These are phyloP conservation scores for Hemibagrus wyckioides DNA, from an alignment of 2,113 vertebrate genomes.

Conservation along the genomic window DNA sequence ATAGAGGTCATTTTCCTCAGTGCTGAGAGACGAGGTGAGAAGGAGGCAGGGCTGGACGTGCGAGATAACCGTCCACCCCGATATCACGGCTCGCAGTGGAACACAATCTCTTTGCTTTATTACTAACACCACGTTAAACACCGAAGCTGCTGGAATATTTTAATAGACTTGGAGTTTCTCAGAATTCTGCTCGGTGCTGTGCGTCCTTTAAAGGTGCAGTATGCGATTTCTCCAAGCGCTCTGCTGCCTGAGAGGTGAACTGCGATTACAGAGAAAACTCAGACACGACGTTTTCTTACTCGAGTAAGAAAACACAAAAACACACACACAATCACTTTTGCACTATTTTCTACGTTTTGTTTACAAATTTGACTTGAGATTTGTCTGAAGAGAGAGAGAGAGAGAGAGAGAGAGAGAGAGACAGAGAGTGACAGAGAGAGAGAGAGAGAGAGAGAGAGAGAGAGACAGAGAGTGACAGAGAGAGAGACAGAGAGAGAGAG, in stretches of 20 bases:
- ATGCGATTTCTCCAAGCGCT: background rate
- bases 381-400: too few species aligned
- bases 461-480: too few species aligned
- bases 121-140: background rate
- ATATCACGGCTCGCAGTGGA: background rate
- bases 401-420: too few species aligned
- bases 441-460: too few species aligned
- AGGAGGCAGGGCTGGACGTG: background rate
- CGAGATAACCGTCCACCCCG: background rate
- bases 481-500: too few species aligned
- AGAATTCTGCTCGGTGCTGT: background rate
- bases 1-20: constrained; percentile 24
- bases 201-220: background rate
- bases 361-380: too few species aligned
- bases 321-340: too few species aligned
- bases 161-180: background rate
- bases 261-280: background rate
- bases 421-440: too few species aligned
- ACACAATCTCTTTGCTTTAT: background rate
- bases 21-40: background rate
- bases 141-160: background rate
- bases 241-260: background rate
- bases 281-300: background rate
- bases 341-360: too few species aligned
- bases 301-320: too few species aligned